Conservation (phyloP, 2,888 invertebrate genomes). For the Syrista parreyssii region DNA sequence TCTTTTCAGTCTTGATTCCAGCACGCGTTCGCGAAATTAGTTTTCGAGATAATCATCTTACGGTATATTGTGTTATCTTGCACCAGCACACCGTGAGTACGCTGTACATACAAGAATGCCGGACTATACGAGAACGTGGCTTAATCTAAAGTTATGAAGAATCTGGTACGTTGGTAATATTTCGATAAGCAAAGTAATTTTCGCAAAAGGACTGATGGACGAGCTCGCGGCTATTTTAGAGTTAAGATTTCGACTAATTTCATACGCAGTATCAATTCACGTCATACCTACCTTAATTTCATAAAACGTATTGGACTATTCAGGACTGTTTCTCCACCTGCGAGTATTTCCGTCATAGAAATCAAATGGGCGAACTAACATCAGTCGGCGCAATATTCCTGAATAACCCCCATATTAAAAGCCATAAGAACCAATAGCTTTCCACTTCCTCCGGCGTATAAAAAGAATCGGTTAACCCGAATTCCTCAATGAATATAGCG, state of each 20-base stretch:
- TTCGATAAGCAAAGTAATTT: slow-evolving; percentile 59
- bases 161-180: slow-evolving; percentile 13
- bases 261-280: background rate
- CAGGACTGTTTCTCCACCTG: background rate
- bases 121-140: slow-evolving; percentile 54
- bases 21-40: slow-evolving; percentile 62
- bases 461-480: background rate
- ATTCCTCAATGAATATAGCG: background rate
- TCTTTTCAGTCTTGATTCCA: slow-evolving; percentile 29
- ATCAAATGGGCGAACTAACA: background rate
- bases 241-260: background rate
- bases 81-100: slow-evolving; percentile 15
- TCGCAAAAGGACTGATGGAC: slow-evolving; percentile 24
- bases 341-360: background rate
- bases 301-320: background rate
- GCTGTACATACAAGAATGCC: slow-evolving; percentile 13
- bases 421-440: background rate
- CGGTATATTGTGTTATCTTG: slow-evolving; percentile 57
- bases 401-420: background rate
- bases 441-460: background rate
- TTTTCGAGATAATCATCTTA: slow-evolving; percentile 66
- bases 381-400: background rate
- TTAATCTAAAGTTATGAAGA: slow-evolving; percentile 54
- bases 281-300: background rate
- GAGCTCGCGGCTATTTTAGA: background rate